These are phyloP conservation scores for Porphyrio hochstetteri DNA, from an alignment of 2,113 vertebrate species.

Conservation along the genomic window DNA sequence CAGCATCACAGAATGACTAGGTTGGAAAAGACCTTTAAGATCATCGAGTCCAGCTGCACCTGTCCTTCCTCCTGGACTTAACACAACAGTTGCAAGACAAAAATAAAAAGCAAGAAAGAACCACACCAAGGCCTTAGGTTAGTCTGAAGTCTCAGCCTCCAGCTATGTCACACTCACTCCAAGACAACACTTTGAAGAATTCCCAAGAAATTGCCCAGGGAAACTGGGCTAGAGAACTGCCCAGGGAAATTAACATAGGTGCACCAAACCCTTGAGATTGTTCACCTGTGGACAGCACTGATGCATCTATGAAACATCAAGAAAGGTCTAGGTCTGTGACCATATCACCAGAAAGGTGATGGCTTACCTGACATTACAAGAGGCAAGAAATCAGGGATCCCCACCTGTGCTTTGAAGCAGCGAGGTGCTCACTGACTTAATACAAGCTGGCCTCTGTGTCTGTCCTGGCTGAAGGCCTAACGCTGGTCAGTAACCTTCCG, in stretches of 20 bases:
- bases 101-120: not conserved
- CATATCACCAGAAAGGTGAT: not conserved
- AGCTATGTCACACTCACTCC: not conserved
- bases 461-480: not conserved
- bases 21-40: too few relatives aligned
- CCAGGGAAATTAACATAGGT: not conserved
- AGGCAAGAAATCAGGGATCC: not conserved
- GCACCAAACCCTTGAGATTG: not conserved
- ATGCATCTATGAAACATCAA: not conserved
- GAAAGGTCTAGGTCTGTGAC: not conserved
- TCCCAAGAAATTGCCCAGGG: not conserved
- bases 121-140: not conserved
- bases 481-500: not conserved
- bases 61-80: not conserved
- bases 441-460: not conserved
- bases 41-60: too few relatives aligned
- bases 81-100: not conserved
- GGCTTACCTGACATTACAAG: not conserved
- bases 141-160: not conserved
- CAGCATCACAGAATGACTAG: not conserved
- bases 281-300: not conserved
- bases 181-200: not conserved
- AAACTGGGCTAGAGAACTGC: not conserved
- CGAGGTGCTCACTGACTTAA: not conserved
- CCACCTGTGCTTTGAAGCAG: not conserved